Evolutionary conservation across 2,113 vertebrate species (phyloP).

Genomic region (Phaetusa simplex): DNA sequence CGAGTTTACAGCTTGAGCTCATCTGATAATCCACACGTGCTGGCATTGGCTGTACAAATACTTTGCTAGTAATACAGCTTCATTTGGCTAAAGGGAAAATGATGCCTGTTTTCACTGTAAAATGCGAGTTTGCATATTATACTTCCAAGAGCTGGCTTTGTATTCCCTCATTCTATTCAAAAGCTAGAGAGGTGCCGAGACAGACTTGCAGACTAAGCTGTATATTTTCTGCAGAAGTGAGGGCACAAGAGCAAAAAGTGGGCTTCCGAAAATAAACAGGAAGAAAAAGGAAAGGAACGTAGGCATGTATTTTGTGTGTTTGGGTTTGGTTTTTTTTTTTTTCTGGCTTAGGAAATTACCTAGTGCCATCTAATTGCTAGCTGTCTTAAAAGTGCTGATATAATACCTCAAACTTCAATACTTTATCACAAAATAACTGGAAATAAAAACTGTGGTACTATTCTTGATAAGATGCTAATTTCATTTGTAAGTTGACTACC

Average conservation of each 20-base stretch:
- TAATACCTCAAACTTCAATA: not conserved
- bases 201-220: not conserved
- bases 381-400: not conserved
- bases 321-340: not conserved
- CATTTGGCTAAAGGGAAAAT: not conserved
- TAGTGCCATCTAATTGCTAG: not conserved
- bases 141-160: rapidly evolving
- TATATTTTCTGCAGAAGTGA: not conserved
- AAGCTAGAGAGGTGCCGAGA: not conserved
- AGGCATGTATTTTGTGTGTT: not conserved
- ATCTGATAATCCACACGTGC: not conserved
- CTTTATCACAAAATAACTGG: not conserved
- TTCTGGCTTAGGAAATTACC: not conserved
- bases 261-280: not conserved
- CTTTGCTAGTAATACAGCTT: not conserved
- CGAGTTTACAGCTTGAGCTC: not conserved
- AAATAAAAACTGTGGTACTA: not conserved
- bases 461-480: not conserved
- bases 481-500: not conserved
- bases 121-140: not conserved
- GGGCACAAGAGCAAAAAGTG: not conserved
- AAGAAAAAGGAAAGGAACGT: not conserved
- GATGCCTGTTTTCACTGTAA: not conserved
- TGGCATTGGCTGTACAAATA: not conserved
- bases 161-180: not conserved